A percentile compares a stretch with the other conserved stretches of the same genome.
Conservation (phyloP, 37 sponge, comb jelly and placozoan genomes). For the Ianthella basta region DNA sequence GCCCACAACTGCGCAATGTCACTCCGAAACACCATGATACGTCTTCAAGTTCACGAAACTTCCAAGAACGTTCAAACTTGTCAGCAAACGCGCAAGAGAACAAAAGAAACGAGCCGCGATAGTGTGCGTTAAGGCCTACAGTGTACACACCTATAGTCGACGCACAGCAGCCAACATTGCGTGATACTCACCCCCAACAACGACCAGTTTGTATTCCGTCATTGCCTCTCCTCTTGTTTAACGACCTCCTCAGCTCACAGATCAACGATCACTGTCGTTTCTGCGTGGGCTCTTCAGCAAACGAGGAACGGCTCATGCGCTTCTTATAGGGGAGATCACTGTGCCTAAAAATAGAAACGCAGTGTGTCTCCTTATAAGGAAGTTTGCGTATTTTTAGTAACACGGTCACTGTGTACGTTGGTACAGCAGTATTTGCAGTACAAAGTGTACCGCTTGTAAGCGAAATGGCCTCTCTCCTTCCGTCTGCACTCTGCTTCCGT, state of each 20-base stretch:
- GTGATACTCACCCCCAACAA: conserved; percentile 91
- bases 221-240: conserved; percentile 42
- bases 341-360: no score
- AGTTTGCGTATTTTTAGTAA: conserved; percentile 71
- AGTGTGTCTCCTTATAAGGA: neutral
- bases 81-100: neutral
- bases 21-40: neutral
- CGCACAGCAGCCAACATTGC: neutral
- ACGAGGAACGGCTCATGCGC: no score
- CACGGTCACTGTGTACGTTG: neutral
- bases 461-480: neutral
- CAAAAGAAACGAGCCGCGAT: neutral
- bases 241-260: neutral
- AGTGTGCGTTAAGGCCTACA: neutral
- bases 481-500: neutral
- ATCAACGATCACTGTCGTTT: no score
- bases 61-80: neutral
- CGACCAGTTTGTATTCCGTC: conserved; percentile 98
- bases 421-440: neutral
- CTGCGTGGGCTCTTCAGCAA: no score
- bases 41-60: neutral
- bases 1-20: no score
- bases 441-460: neutral
- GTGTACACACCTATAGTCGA: neutral
- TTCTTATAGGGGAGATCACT: no score